These are phyloP conservation scores for Cheilosia variabilis DNA, from an alignment of 2,888 invertebrate genomes.

Conservation along the genomic window DNA sequence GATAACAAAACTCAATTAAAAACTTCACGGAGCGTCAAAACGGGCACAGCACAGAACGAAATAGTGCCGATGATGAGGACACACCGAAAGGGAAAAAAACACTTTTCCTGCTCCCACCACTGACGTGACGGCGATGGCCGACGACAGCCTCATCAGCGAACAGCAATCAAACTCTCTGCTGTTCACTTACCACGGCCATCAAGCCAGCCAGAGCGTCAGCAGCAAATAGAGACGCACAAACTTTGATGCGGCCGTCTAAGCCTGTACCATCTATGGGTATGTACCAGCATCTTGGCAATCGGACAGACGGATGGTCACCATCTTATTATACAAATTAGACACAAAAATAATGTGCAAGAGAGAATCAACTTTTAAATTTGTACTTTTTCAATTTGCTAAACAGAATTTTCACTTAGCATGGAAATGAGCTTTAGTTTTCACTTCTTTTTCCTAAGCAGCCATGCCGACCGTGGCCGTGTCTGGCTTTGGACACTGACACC, in stretches of 20 bases:
- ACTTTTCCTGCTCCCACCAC: conserved; percentile 24
- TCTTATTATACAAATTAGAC: conserved; percentile 74
- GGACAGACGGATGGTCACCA: conserved; percentile 67
- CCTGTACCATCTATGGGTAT: not conserved
- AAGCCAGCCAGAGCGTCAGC: conserved; percentile 45
- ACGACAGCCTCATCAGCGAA: conserved; percentile 55
- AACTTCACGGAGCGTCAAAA: conserved; percentile 68
- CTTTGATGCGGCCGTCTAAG: conserved; percentile 21
- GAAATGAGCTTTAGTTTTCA: conserved; percentile 66
- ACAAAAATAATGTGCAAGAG: conserved; percentile 73
- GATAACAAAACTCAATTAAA: conserved; percentile 71
- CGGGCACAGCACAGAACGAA: conserved; percentile 42
- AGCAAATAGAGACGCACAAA: conserved; percentile 55
- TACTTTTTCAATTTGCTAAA: conserved; percentile 74
- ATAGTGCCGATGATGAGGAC: conserved; percentile 25
- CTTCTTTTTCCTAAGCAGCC: not conserved
- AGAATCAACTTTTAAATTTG: conserved; percentile 74
- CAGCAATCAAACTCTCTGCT: conserved; percentile 33
- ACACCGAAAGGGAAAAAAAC: conserved; percentile 10
- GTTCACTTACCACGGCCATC: conserved; percentile 52
- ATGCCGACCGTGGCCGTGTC: conserved; percentile 1
- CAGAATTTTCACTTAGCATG: conserved; percentile 72
- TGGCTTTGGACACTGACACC: conserved; percentile 14
- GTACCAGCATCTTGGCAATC: conserved; percentile 42
- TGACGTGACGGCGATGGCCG: conserved; percentile 28